Evolutionary conservation across 2,797 vertebrate genomes (phyloP).

Genomic region (Astyanax mexicanus): DNA sequence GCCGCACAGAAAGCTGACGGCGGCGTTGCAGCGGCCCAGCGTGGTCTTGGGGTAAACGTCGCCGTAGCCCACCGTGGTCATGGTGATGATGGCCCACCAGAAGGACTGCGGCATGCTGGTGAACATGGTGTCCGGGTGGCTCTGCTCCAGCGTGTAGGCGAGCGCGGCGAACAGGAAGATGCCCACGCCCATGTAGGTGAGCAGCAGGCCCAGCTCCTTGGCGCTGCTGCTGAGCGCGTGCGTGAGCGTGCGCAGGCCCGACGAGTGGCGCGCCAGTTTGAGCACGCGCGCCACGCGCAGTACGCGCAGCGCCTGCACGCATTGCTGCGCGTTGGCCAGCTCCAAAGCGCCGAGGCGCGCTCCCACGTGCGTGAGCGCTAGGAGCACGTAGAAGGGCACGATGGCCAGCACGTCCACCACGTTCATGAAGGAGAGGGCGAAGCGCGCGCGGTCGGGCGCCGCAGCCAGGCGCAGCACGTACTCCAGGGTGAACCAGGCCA

Average conservation of each 20-base stretch:
- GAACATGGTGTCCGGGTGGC: constrained; percentile 94
- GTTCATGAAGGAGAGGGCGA: constrained; percentile 93
- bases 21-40: constrained; percentile 93
- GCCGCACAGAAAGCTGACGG: constrained; percentile 96
- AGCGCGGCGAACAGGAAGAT: constrained; percentile 97
- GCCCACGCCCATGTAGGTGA: constrained; percentile 97
- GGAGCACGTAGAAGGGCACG: constrained; percentile 93
- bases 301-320: constrained; percentile 94
- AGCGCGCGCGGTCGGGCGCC: constrained; percentile 89
- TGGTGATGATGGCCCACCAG: constrained; percentile 99
- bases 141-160: constrained; percentile 97
- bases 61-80: constrained; percentile 98
- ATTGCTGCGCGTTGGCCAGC: constrained; percentile 95
- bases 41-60: constrained; percentile 98
- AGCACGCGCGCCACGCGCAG: constrained; percentile 97
- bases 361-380: constrained; percentile 89
- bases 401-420: constrained; percentile 95
- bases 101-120: constrained; percentile 98
- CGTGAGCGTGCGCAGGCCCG: constrained; percentile 94
- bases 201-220: constrained; percentile 93
- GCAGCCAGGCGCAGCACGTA: constrained; percentile 90
- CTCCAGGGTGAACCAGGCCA: constrained; percentile 95
- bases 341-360: constrained; percentile 85
- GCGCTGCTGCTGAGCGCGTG: constrained; percentile 95
- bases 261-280: constrained; percentile 95